phyloP scores from a whole-genome alignment of 2,888 invertebrate genomes.

The Nomada goodeniana region DNA sequence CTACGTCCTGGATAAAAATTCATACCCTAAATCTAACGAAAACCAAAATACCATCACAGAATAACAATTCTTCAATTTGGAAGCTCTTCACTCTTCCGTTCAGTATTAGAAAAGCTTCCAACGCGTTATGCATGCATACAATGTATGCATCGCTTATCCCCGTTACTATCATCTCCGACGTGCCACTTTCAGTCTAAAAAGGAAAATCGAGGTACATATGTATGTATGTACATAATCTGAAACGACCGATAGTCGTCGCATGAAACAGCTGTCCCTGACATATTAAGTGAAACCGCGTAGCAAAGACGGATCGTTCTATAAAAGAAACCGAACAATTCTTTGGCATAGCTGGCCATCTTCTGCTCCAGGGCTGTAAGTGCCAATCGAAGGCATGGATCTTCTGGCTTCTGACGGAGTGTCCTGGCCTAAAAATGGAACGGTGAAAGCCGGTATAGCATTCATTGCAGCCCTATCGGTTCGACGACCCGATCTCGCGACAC shows the following conservation, averaged over 20 bases:
- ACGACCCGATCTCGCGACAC: constrained; percentile 67
- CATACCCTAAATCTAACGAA: no score
- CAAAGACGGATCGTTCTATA: constrained; percentile 22
- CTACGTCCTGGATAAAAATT: no score
- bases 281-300: constrained; percentile 20
- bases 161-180: neutral
- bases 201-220: neutral
- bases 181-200: neutral
- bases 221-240: neutral
- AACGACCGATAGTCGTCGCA: neutral
- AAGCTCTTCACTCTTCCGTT: no score
- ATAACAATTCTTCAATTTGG: no score
- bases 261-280: constrained; percentile 18
- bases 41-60: no score
- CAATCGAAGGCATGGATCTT: constrained; percentile 60
- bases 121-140: neutral
- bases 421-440: constrained; percentile 67
- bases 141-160: neutral
- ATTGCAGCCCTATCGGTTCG: constrained; percentile 63
- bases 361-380: constrained; percentile 35
- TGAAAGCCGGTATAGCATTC: constrained; percentile 67
- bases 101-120: no score
- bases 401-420: constrained; percentile 60
- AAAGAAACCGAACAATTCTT: constrained; percentile 25
- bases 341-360: constrained; percentile 30